Evolutionary conservation across 2,113 vertebrate species (phyloP).

Genomic region (Bos javanicus): DNA sequence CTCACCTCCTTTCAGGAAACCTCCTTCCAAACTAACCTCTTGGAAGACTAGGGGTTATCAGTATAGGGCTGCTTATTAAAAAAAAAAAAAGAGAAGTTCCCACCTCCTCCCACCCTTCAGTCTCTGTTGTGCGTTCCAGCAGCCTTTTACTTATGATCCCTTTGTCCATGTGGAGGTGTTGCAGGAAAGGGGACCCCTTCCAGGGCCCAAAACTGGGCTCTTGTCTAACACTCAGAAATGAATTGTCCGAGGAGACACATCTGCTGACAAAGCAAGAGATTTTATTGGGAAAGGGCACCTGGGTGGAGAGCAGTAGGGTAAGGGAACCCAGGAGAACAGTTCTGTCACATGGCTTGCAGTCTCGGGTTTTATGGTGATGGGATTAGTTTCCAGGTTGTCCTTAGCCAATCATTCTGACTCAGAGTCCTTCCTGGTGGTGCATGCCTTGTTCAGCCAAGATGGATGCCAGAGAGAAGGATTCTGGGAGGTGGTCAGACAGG

Average conservation of each 20-base stretch:
- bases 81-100: background rate
- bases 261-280: background rate
- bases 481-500: background rate
- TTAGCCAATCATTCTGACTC: background rate
- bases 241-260: background rate
- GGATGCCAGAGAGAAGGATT: background rate
- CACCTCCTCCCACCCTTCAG: background rate
- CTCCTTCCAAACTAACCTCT: background rate
- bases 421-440: background rate
- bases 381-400: background rate
- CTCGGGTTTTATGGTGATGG: background rate
- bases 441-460: background rate
- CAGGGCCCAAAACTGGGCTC: background rate
- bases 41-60: background rate
- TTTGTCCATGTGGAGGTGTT: background rate
- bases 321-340: background rate
- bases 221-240: background rate
- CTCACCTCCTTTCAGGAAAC: slow-evolving; percentile 43
- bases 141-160: background rate
- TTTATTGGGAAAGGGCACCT: background rate
- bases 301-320: background rate
- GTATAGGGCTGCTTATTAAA: background rate
- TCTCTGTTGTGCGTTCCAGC: background rate
- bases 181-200: background rate
- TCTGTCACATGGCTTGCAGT: background rate